Evolutionary conservation across 2,797 vertebrate genomes (phyloP), one percentile per base, ranked within the genome.

Genomic region (Megalops cyprinoides): DNA sequence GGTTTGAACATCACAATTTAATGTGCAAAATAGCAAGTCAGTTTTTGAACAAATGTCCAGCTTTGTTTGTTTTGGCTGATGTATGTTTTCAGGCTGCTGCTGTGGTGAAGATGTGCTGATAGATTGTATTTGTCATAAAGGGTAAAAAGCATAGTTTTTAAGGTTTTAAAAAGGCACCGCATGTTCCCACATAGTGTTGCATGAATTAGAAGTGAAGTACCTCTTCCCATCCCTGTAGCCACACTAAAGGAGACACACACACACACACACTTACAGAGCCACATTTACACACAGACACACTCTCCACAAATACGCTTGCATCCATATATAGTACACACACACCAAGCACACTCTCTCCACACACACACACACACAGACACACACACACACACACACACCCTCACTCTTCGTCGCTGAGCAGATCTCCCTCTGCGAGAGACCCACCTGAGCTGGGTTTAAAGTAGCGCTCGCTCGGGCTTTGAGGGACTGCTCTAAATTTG

Each of bases 401-500:
- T 74, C 77, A 65, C 62, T 3, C 62, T 37, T 31, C 31, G 28
- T 67, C 62, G 31, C 67, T 28, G 58, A 62, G 58, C 58, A 62
- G 58, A 28, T 34, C 28, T 20, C 28, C 15, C 58, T 62, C 58
- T 34, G 31, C 34, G 28, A 39, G 62, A 14, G 9, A 31, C 39
- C 44, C 28, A 67, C 62, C 62, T 20, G 34, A 18, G 62, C 62
- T 62, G 10, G 28, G 8, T 62, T 34, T 34, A 39, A 31, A 39
- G 28, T 8, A n/a, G 31, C 34, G 6, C n/a, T n/a, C n/a, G 44
- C 34, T 67, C 62, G 67, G 62, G 87, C 83, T 82, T 83, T 37
- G 82, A 84, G 82, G 85, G 48, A 82, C 14, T 51, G 60, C 60
- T 84, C 76, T 86, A 82, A 65, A 79, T 85, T 83, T 79, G n/a